A percentile compares a stretch with the other conserved stretches of the same genome.
These are phyloP conservation scores for Orthonychiurus folsomi DNA, from an alignment of 2,888 invertebrate genomes.

Conservation along the genomic window DNA sequence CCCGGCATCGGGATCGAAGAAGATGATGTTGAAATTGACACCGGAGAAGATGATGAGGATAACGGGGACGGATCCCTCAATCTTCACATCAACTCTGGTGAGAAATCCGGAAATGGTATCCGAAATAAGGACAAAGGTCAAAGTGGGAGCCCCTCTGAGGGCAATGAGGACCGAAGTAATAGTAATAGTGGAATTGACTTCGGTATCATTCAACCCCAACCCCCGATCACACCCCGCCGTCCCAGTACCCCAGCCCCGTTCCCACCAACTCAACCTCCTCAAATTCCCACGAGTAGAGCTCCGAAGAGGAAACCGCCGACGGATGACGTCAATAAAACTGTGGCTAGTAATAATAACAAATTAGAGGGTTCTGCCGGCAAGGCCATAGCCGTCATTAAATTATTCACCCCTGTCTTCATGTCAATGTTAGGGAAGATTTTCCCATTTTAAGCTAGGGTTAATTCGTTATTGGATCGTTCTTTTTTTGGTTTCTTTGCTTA, in stretches of 20 bases:
- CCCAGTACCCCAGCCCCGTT: conserved; percentile 16
- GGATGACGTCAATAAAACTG: conserved; percentile 23
- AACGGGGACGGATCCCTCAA: conserved; percentile 21
- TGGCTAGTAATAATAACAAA: conserved; percentile 20
- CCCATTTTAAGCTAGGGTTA: conserved; percentile 5
- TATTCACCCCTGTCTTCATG: conserved; percentile 38
- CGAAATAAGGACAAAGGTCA: conserved; percentile 7
- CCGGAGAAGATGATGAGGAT: conserved; percentile 25
- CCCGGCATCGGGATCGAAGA: neutral
- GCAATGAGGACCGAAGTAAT: conserved; percentile 2
- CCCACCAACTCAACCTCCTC: conserved; percentile 8
- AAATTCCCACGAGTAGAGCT: conserved; percentile 22
- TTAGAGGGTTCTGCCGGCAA: conserved; percentile 26
- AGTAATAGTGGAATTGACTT: conserved; percentile 12
- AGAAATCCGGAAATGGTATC: conserved; percentile 9
- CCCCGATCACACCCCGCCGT: conserved; percentile 16
- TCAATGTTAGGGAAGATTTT: conserved; percentile 39
- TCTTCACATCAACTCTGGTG: conserved; percentile 2
- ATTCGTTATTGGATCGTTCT: too few species aligned
- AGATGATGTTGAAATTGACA: conserved; percentile 19
- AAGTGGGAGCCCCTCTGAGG: too few species aligned
- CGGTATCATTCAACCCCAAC: conserved; percentile 14
- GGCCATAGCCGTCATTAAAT: conserved; percentile 38
- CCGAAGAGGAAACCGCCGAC: conserved; percentile 19
- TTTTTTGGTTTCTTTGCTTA: too few species aligned